A percentile compares a stretch with the other conserved stretches of the same genome.
Conservation (phyloP, 2,888 invertebrate species). For the Podotricha telesiphe region DNA sequence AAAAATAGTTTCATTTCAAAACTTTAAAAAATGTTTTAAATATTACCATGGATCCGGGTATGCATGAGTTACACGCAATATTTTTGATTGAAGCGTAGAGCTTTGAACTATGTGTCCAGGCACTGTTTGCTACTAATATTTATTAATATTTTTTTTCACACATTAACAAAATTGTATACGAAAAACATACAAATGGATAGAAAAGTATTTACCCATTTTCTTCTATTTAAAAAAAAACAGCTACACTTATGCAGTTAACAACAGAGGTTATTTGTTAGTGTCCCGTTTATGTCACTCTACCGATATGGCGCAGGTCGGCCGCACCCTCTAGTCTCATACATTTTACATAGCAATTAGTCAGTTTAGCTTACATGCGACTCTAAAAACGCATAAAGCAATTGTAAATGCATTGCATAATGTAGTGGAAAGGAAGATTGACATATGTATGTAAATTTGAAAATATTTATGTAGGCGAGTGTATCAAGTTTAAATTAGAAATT, state of each 20-base stretch:
- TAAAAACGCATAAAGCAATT: slow-evolving; percentile 29
- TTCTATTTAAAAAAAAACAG: slow-evolving; percentile 1
- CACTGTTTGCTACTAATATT: too few relatives aligned
- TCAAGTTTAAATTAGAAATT: too few relatives aligned
- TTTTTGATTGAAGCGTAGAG: too few relatives aligned
- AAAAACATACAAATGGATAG: not conserved
- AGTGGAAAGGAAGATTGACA: not conserved
- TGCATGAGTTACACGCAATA: too few relatives aligned
- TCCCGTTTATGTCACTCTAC: slow-evolving; percentile 26
- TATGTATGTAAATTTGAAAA: not conserved
- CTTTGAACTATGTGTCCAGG: too few relatives aligned
- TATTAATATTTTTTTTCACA: too few relatives aligned
- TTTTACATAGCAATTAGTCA: slow-evolving; percentile 33
- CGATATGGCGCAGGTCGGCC: slow-evolving; percentile 26
- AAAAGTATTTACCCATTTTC: not conserved
- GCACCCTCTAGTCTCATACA: slow-evolving; percentile 31
- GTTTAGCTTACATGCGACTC: slow-evolving; percentile 20
- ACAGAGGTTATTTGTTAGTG: slow-evolving; percentile 28
- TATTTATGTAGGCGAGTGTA: not conserved
- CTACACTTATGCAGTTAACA: not conserved
- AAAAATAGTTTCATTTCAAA: too few relatives aligned
- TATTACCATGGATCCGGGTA: too few relatives aligned
- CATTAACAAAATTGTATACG: too few relatives aligned
- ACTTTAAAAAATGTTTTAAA: too few relatives aligned
- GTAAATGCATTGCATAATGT: slow-evolving; percentile 12